These are phyloP conservation scores for Silurus meridionalis DNA, from an alignment of 2,113 vertebrate genomes.

Conservation along the genomic window DNA sequence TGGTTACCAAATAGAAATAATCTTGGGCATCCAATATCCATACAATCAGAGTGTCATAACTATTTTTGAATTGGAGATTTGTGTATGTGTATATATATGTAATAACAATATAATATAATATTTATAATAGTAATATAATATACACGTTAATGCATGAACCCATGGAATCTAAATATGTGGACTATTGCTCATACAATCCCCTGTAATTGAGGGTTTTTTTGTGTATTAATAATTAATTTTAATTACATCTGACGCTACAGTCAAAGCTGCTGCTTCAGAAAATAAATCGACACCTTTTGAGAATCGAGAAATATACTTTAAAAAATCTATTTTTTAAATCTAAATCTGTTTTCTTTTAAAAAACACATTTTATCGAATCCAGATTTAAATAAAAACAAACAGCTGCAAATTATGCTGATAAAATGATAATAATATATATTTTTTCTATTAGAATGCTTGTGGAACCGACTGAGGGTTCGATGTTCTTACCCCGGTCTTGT, in stretches of 20 bases:
- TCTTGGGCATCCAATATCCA: too few species aligned
- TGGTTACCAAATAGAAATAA: too few species aligned
- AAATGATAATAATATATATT: not conserved
- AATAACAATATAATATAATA: too few species aligned
- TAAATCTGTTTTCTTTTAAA: not conserved
- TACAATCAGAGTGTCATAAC: too few species aligned
- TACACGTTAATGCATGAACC: too few species aligned
- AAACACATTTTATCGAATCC: not conserved
- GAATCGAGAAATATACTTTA: too few species aligned
- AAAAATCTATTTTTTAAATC: not conserved
- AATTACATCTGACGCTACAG: not conserved
- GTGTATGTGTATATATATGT: too few species aligned
- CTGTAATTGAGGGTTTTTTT: not conserved
- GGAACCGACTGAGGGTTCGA: not conserved
- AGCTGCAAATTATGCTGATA: not conserved
- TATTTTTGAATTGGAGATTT: too few species aligned
- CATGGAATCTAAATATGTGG: not conserved
- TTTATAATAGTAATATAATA: too few species aligned
- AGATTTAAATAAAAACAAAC: not conserved
- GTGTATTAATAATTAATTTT: not conserved
- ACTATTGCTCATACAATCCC: not conserved
- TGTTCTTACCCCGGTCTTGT: conserved; percentile 92
- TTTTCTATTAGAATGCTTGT: not conserved
- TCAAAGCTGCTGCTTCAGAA: not conserved
- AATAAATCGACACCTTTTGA: not conserved